Evolutionary conservation across 1,140 invertebrate species (phyloP).

Genomic region (Drosophila miranda): DNA sequence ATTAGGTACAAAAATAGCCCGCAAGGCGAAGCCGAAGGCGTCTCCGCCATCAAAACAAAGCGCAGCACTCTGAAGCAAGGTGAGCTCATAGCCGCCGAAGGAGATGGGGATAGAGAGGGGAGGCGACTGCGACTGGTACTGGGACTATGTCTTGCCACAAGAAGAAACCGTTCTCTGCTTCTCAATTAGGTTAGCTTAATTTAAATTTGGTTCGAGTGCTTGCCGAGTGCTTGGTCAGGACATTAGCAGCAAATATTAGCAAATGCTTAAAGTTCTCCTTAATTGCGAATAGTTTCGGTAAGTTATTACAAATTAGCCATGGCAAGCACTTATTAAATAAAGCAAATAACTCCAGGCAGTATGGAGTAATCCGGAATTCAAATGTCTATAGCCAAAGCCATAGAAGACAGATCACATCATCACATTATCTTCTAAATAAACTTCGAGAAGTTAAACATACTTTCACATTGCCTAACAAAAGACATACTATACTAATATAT

Average conservation of each 20-base stretch:
- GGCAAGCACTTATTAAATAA: constrained; percentile 7
- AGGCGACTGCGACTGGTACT: background rate
- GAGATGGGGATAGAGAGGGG: background rate
- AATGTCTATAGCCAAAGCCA: no score
- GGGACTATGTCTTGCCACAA: constrained; percentile 15
- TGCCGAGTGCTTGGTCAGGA: constrained; percentile 51
- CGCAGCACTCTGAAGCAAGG: constrained; percentile 18
- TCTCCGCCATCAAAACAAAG: constrained; percentile 43
- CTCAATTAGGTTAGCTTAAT: constrained; percentile 75
- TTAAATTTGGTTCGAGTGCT: constrained; percentile 72
- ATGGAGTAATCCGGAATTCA: no score
- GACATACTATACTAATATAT: background rate
- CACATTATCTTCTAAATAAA: background rate
- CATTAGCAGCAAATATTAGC: constrained; percentile 66
- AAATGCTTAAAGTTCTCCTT: constrained; percentile 39
- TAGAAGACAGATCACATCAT: background rate
- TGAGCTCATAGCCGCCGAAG: background rate
- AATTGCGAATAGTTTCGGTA: constrained; percentile 14
- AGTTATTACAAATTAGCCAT: constrained; percentile 52
- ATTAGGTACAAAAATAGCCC: constrained; percentile 76
- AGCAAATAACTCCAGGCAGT: background rate
- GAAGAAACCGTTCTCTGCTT: constrained; percentile 30
- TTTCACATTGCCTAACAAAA: background rate
- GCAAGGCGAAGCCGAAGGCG: constrained; percentile 34
- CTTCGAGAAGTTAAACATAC: constrained; percentile 6